Evolutionary conservation across 2,888 invertebrate genomes (phyloP), one percentile per base, ranked within the genome.

Genomic region (Rhorus exstirpatorius): DNA sequence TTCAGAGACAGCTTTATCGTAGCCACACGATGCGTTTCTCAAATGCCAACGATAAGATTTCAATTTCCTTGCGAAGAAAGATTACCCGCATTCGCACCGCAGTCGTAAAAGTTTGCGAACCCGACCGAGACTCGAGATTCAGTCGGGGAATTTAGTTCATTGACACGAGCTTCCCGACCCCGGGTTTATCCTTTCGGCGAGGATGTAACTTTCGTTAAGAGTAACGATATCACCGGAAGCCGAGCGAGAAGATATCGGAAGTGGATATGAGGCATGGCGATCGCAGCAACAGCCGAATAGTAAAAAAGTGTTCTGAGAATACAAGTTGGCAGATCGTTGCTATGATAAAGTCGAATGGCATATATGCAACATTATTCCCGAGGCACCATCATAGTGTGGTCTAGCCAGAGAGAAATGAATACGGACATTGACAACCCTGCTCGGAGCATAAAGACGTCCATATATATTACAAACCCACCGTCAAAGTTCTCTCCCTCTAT

Each of bases 381-480:
- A 60, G 35, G 35, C 26, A 1, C 8, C 12, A 60, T 41, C 17
- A n/a, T 14, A 3, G 1, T 31, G 26, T 17, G n/a, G 19, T 3
- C 19, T 12, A n/a, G 10, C 17, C 12, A 12, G 21, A 31, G 38
- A 26, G 21, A 61, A 61, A 12, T 41, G 41, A 19, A n/a, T 41
- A 60, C 26, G 17, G 17, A 58, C 26, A 51, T 17, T 35, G 49
- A 14, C 35, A 51, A 49, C 35, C 12, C 44, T 68, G 17, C 8
- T 6, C 49, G 41, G 19, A 38, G 10, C 19, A 53, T 19, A 61
- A 61, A 63, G 44, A 53, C 17, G 8, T 21, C 44, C 70, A 53
- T 61, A 1, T 8, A 31, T 51, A 77, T 70, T 70, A 63, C 41
- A 21, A 63, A 70, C 26, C 12, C 70, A 53, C 49, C 19, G 41